Conservation (phyloP, 2,797 vertebrate genomes). For the Onychomys leucogaster region DNA sequence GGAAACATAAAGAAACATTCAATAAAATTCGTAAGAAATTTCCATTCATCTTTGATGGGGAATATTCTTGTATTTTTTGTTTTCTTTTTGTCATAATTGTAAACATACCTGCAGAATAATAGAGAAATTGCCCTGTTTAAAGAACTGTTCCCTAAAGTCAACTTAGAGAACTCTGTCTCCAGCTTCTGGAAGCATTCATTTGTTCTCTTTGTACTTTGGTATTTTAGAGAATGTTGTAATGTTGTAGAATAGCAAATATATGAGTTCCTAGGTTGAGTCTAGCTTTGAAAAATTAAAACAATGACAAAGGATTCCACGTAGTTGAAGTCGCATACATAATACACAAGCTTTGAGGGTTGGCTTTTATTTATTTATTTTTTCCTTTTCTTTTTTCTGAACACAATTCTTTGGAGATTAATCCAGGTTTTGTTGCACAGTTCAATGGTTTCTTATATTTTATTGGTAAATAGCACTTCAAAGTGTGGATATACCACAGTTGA, state of each 20-base stretch:
- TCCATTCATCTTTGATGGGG: conserved; percentile 24
- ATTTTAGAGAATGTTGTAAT: conserved; percentile 10
- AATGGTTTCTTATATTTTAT: conserved; percentile 17
- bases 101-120: neutral
- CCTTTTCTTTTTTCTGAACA: neutral
- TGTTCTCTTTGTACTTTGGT: neutral
- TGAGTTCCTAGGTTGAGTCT: neutral
- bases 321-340: neutral
- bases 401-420: neutral
- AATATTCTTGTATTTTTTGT: neutral
- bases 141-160: neutral
- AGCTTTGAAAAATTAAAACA: neutral
- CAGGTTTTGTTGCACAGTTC: neutral
- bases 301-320: neutral
- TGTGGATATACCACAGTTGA: neutral
- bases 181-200: neutral
- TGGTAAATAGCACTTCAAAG: neutral
- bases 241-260: neutral
- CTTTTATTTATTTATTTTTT: neutral
- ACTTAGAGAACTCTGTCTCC: neutral
- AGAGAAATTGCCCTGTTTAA: neutral
- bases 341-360: neutral
- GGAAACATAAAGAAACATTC: conserved; percentile 37
- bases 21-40: conserved; percentile 23
- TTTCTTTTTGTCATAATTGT: conserved; percentile 20